These are phyloP conservation scores for Mobula birostris DNA, from an alignment of 2,113 vertebrate species.

Conservation along the genomic window DNA sequence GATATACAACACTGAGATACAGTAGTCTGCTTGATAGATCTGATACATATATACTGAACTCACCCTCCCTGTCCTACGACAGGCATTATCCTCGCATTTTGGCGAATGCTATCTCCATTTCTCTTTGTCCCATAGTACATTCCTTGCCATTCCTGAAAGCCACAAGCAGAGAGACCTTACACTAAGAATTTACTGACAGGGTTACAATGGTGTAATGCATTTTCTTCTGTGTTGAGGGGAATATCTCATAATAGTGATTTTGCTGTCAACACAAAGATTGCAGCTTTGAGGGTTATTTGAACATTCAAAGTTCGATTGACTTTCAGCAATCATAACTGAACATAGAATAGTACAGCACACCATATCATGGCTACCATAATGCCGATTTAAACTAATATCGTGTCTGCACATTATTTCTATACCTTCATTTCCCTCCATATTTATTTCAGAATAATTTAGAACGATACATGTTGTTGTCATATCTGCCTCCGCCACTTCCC, in stretches of 20 bases:
- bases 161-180: neutral
- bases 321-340: no score
- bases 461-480: no score
- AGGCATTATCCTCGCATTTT: conserved; percentile 97
- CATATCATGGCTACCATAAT: no score
- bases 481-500: no score
- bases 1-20: neutral
- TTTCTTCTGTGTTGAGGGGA: neutral
- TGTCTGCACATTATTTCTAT: no score
- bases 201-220: conserved; percentile 29
- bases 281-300: no score
- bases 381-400: no score
- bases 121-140: conserved; percentile 90
- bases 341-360: no score
- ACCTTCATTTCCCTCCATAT: no score
- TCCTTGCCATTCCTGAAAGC: conserved; percentile 88
- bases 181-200: conserved; percentile 42
- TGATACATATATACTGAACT: conserved; percentile 47
- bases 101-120: conserved; percentile 86
- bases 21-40: neutral
- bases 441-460: no score
- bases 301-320: no score
- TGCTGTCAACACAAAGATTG: no score
- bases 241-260: neutral
- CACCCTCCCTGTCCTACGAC: conserved; percentile 94